Evolutionary conservation across 2,888 invertebrate genomes (phyloP), one percentile per base, ranked within the genome.

Genomic region (Brachyptera putata): DNA sequence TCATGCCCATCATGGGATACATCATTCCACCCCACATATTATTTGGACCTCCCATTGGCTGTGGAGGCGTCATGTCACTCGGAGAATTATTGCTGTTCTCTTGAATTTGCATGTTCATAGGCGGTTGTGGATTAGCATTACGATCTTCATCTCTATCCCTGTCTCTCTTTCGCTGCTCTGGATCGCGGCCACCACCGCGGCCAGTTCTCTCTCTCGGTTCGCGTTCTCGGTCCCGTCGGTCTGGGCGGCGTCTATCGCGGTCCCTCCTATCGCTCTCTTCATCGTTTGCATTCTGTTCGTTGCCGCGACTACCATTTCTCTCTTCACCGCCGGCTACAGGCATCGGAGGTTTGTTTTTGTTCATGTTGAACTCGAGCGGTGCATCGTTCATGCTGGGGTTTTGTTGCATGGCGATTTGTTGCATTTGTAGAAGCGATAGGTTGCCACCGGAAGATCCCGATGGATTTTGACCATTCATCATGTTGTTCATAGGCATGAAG

Each of bases 361-460:
- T 81, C 37, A 76, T 78, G 67, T 82, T 83, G 70, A 85, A 85
- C 68, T 84, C 83, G 49, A 84, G 70, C 0, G 84, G 84, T 21
- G 77, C 77, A 68, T 84, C 83, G 65, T 82, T 83, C 70, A 82
- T 76, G 1, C 79, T 79, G n/a, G 80, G 70, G 60, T 70, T n/a
- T n/a, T 70, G 1, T 79, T 78, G n/a, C 79, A 69, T 61, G 69
- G 69, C 14, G 68, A 46, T 62, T 24, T 61, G 62, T 14, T 62
- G 62, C 59, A 61, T 60, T 21, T n/a, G n/a, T n/a, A n/a, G n/a
- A 59, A 61, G 13, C 57, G 50, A 48, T 48, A 50, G 3, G 57
- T 56, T 24, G 48, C 43, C 26, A 36, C 22, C 41, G 53, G 58
- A 11, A 36, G 46, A 13, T 46, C 49, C 30, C 58, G 61, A 22